phyloP scores from a whole-genome alignment of 2,113 vertebrate species.

The Neomonachus schauinslandi region DNA sequence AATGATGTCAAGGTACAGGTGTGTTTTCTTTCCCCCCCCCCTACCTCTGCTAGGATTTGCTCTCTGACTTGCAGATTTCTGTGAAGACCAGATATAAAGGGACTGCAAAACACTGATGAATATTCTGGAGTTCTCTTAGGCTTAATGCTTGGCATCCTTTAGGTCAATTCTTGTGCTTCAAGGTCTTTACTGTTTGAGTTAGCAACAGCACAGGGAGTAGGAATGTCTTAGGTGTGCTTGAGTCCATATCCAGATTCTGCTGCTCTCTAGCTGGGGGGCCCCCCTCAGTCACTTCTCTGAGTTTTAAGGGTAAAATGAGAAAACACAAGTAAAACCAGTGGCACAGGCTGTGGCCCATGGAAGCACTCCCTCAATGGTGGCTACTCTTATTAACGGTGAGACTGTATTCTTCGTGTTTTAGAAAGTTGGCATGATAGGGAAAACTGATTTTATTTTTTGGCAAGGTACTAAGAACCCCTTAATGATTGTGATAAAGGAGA shows the following conservation, averaged over 20 bases:
- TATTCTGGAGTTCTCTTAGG: background rate
- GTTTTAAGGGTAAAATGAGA: background rate
- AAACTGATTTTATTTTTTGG: background rate
- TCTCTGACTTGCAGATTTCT: background rate
- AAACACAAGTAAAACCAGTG: background rate
- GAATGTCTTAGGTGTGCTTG: background rate
- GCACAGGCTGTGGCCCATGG: background rate
- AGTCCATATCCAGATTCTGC: background rate
- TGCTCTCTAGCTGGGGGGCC: background rate
- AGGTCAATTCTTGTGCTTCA: background rate
- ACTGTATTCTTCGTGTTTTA: background rate
- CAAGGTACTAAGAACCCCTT: background rate
- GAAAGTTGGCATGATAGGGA: background rate
- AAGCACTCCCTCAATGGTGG: background rate
- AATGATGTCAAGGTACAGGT: background rate
- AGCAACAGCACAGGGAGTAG: background rate
- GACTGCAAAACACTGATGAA: background rate
- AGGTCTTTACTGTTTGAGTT: background rate
- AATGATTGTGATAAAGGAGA: background rate
- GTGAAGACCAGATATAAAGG: background rate
- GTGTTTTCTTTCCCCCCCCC: background rate
- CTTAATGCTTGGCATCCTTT: background rate
- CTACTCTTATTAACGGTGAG: background rate
- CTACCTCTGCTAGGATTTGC: background rate
- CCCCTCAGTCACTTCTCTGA: background rate